A percentile compares a stretch with the other conserved stretches of the same genome.
Conservation (phyloP, 2,113 vertebrate genomes). For the Apodemus sylvaticus region DNA sequence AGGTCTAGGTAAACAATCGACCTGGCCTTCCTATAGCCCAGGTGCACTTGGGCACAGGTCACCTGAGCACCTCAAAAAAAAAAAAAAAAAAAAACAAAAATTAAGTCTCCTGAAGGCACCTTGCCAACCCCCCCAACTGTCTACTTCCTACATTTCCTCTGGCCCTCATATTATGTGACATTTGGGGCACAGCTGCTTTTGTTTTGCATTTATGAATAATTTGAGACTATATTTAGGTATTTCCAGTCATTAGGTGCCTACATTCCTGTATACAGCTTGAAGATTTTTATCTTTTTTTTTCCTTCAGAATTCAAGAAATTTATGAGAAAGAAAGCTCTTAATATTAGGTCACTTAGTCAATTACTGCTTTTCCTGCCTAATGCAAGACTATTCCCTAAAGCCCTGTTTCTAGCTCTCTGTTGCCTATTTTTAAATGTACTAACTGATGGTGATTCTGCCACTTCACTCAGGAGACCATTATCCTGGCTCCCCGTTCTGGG, state of each 20-base stretch:
- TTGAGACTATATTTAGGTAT: conserved; percentile 70
- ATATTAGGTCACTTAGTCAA: conserved; percentile 81
- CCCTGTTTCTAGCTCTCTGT: conserved; percentile 73
- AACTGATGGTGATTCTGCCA: conserved; percentile 73
- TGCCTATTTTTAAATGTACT: conserved; percentile 81
- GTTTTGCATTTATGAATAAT: conserved; percentile 72
- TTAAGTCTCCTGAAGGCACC: neutral
- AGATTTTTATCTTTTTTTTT: conserved; percentile 1
- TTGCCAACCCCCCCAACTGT: neutral
- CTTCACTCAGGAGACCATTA: conserved; percentile 76
- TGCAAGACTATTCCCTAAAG: conserved; percentile 74
- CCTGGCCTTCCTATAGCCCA: neutral
- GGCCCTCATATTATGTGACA: neutral
- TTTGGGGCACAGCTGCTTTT: conserved; percentile 39
- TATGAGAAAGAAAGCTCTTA: conserved; percentile 71
- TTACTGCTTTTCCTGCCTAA: conserved; percentile 75
- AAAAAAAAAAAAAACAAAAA: neutral
- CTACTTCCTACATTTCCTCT: neutral
- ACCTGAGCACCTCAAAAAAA: neutral
- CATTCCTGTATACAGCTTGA: conserved; percentile 58
- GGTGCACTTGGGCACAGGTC: neutral
- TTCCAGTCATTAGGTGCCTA: conserved; percentile 55
- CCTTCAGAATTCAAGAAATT: conserved; percentile 70
- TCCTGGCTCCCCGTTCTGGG: conserved; percentile 61
- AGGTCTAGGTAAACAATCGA: neutral